A percentile compares a stretch with the other conserved stretches of the same genome.
Conservation (phyloP, 1,140 invertebrate genomes). For the Drosophila ambigua region DNA sequence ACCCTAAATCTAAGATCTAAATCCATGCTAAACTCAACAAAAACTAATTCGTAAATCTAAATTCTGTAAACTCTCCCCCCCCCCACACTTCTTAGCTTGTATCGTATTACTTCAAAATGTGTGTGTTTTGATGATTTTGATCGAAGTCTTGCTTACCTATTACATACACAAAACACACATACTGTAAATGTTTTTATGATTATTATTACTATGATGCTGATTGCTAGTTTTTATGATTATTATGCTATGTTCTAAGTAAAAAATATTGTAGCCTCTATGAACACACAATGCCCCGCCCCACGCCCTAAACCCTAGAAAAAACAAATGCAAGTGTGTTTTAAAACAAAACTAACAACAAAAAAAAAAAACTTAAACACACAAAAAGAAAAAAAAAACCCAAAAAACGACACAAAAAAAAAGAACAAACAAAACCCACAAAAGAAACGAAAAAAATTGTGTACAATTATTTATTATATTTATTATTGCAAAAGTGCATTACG, state of each 20-base stretch:
- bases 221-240: conserved; percentile 27
- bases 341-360: conserved; percentile 41
- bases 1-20: background rate
- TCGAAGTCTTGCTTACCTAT: conserved; percentile 7
- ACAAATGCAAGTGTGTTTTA: conserved; percentile 53
- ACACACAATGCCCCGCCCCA: conserved; percentile 43
- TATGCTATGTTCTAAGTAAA: conserved; percentile 21
- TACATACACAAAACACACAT: too few relatives aligned
- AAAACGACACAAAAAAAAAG: conserved; percentile 45
- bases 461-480: conserved; percentile 28
- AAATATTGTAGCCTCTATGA: conserved; percentile 39
- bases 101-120: conserved; percentile 28
- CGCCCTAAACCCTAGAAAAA: background rate
- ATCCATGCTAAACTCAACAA: too few relatives aligned
- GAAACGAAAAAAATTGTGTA: conserved; percentile 42
- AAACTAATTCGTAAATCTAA: too few relatives aligned
- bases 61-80: background rate
- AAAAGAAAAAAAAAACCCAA: conserved; percentile 36
- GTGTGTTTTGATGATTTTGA: conserved; percentile 1
- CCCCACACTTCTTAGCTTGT: conserved; percentile 14
- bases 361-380: conserved; percentile 34
- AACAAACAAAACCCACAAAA: conserved; percentile 52
- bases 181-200: conserved; percentile 53
- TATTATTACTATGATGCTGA: conserved; percentile 44
- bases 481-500: conserved; percentile 38